Conservation (phyloP, 2,888 invertebrate species). For the Tiliacea citrago region DNA sequence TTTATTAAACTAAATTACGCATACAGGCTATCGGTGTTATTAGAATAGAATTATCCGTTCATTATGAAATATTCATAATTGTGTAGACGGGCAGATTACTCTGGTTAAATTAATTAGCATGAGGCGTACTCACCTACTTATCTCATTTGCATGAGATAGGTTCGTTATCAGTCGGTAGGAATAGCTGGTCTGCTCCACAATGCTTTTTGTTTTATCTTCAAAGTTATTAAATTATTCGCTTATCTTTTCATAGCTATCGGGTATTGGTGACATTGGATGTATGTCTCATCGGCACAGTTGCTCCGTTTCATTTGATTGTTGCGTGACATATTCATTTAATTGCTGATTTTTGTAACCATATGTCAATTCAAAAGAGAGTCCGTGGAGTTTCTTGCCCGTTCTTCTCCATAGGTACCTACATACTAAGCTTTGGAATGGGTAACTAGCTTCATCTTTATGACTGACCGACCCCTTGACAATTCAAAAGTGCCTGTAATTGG, state of each 20-base stretch:
- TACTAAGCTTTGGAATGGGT: no score
- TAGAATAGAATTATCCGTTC: constrained; percentile 48
- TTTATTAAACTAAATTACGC: constrained; percentile 32
- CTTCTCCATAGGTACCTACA: no score
- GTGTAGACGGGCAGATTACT: constrained; percentile 47
- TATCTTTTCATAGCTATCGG: constrained; percentile 57
- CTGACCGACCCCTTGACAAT: no score
- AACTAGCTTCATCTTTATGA: no score
- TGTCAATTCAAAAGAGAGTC: no score
- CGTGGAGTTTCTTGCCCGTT: no score
- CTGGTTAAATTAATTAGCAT: constrained; percentile 48
- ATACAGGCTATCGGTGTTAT: constrained; percentile 21
- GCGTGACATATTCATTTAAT: constrained; percentile 8
- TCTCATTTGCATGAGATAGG: constrained; percentile 47
- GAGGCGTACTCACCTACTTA: constrained; percentile 32
- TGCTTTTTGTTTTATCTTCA: constrained; percentile 55
- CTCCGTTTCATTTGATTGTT: constrained; percentile 44
- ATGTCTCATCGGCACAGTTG: constrained; percentile 43
- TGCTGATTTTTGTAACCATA: no score
- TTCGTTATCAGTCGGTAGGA: constrained; percentile 42
- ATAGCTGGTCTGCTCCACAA: constrained; percentile 35
- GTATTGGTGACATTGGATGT: constrained; percentile 58
- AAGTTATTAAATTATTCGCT: constrained; percentile 58
- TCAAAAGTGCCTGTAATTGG: no score
- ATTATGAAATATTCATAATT: constrained; percentile 48